Base-by-base conservation (phyloP, 1,140 invertebrate species). In the Nautilus pompilius region DNA sequence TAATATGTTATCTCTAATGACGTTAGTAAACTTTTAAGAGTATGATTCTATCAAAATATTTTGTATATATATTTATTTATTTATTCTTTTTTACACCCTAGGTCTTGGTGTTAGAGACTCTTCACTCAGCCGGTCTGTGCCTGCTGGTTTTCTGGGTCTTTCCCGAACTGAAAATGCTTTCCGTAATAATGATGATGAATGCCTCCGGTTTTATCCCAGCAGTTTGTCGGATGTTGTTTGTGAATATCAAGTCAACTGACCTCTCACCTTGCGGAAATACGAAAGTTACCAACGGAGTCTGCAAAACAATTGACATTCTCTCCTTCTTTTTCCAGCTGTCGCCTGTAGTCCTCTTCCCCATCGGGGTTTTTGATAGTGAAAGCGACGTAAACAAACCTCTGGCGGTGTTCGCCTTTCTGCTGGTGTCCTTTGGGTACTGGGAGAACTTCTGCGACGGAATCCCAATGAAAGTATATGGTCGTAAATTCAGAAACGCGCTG, bases 381-480 rank as follows among this genome's bases (percentile, higher is more conserved):
- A 90, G 95, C 58, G 93, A 93, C 0, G 80, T 6, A 5, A 49
- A 8, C n/a, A 24, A 20, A n/a, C n/a, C 5, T 6, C 5, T n/a
- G n/a, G n/a, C 5, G 5, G 6, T 49, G 6, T 20, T 92, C 0
- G 85, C 91, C 2, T 85, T 93, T 8, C 81, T 96, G 29, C 87
- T 95, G 46, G 90, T 93, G 33, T 96, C 94, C 5, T 88, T 93
- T 34, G 90, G 92, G 28, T 97, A 93, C 92, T 98, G 95, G 95
- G 95, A 98, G 82, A 98, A 98, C 82, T 98, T 95, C 74, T 91
- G 94, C 0, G 91, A 92, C 61, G 67, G 29, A 17, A 3, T 46
- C n/a, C 45, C 45, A 22, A n/a, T n/a, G n/a, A n/a, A n/a, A n/a
- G n/a, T n/a, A n/a, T n/a, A n/a, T 58, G 15, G 49, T n/a, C n/a